Percentiles rank a stretch among this genome's conserved stretches.
phyloP scores from a whole-genome alignment of 2,797 vertebrate species.

The Hyperoplus immaculatus region DNA sequence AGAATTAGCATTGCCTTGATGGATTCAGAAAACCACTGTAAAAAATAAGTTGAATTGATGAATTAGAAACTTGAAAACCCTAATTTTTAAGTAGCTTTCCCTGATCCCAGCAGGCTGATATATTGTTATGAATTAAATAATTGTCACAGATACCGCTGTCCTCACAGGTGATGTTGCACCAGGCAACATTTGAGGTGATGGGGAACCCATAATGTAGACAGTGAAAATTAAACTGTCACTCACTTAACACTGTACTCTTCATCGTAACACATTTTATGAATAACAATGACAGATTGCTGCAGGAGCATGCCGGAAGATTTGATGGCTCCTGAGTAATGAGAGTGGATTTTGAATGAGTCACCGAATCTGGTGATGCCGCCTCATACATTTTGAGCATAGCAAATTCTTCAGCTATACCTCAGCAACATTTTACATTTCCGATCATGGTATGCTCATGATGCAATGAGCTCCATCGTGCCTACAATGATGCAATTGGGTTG shows the following conservation, averaged over 20 bases:
- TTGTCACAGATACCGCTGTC: slow-evolving; percentile 54
- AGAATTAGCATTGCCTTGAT: background rate
- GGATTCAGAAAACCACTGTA: slow-evolving; percentile 1
- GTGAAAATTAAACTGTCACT: slow-evolving; percentile 83
- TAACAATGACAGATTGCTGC: slow-evolving; percentile 69
- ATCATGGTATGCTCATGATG: slow-evolving; percentile 50
- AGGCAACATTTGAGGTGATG: slow-evolving; percentile 32
- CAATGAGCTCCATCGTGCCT: slow-evolving; percentile 14
- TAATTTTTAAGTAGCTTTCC: slow-evolving; percentile 17
- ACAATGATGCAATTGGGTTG: slow-evolving; percentile 34
- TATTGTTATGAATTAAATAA: slow-evolving; percentile 58
- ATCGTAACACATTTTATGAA: slow-evolving; percentile 73
- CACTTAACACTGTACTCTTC: slow-evolving; percentile 66
- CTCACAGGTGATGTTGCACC: slow-evolving; percentile 54
- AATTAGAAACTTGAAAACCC: slow-evolving; percentile 39
- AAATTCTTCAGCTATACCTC: slow-evolving; percentile 25
- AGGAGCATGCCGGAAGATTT: slow-evolving; percentile 40
- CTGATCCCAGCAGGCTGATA: slow-evolving; percentile 15
- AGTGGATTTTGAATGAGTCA: slow-evolving; percentile 53
- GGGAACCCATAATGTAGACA: slow-evolving; percentile 47
- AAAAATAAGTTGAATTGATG: slow-evolving; percentile 10
- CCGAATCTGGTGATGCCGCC: slow-evolving; percentile 39
- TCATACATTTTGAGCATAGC: slow-evolving; percentile 59
- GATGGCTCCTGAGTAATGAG: slow-evolving; percentile 65
- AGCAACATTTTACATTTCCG: slow-evolving; percentile 38